Evolutionary conservation across 2,888 invertebrate genomes (phyloP).

Genomic region (Agelastica alni): DNA sequence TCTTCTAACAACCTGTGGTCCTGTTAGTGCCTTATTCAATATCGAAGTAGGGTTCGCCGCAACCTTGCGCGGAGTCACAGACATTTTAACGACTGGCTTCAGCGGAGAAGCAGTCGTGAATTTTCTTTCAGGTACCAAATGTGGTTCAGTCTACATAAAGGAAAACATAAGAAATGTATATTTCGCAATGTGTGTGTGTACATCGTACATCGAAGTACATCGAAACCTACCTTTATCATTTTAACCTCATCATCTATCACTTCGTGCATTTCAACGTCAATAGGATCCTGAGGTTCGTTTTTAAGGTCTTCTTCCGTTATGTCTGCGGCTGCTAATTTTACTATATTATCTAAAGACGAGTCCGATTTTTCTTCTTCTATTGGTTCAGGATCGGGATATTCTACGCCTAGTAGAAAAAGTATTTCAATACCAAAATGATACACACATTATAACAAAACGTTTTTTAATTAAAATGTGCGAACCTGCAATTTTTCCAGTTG

Average conservation of each 20-base stretch:
- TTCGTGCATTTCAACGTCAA: slow-evolving; percentile 25
- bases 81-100: slow-evolving; percentile 22
- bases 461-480: neutral
- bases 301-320: slow-evolving; percentile 50
- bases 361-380: slow-evolving; percentile 29
- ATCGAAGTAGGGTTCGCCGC: slow-evolving; percentile 51
- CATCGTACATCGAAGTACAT: slow-evolving; percentile 3
- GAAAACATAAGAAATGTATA: neutral
- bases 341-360: slow-evolving; percentile 48
- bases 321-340: slow-evolving; percentile 53
- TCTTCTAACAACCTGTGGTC: slow-evolving; percentile 50
- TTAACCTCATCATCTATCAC: slow-evolving; percentile 6
- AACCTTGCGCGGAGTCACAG: slow-evolving; percentile 36
- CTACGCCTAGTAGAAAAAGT: slow-evolving; percentile 10
- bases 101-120: slow-evolving; percentile 17
- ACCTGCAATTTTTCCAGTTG: slow-evolving; percentile 40
- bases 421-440: too few relatives aligned
- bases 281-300: slow-evolving; percentile 33
- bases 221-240: neutral
- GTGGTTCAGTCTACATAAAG: slow-evolving; percentile 18
- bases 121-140: slow-evolving; percentile 10
- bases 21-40: slow-evolving; percentile 51
- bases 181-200: too few relatives aligned
- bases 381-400: slow-evolving; percentile 47
- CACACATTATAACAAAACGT: too few relatives aligned